Evolutionary conservation across 2,797 vertebrate species (phyloP), one percentile per base, ranked within the genome.

Genomic region (Semaprochilodus insignis): DNA sequence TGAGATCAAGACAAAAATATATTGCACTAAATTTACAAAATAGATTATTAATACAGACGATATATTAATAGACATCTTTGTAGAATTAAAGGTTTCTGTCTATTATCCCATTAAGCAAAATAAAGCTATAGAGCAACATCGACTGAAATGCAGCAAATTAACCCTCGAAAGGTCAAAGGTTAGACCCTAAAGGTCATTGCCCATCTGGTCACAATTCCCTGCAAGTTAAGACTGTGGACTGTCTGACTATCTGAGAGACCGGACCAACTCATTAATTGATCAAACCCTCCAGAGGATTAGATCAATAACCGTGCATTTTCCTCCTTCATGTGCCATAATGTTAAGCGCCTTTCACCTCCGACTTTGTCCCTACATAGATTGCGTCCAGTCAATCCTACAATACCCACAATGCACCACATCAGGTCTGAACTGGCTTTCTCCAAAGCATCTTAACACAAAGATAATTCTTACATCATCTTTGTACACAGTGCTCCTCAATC

Each of bases 11-110:
- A 75, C 67, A 80, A 84, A 77, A 83, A 80, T 82, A 86, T 79
- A 88, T 82, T 84, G 82, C 85, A 84, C 74, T 81, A 82, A 54
- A 69, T 51, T 69, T 80, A 85, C 48, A 87, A 85, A 87, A 84
- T 54, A 84, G 80, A 36, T 78, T 27, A 52, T 73, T 57, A 71
- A 23, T 34, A 52, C 74, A 78, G 67, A 60, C 76, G 62, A 78
- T 54, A 57, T 55, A 72, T 16, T 31, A 44, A 65, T 70, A 78
- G 55, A 86, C 76, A 76, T 81, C 63, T 67, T 66, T 66, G 19
- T 74, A 31, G 21, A 70, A 65, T 60, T 82, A 82, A 72, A 77
- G 27, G 67, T 80, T 52, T 79, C 51, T 78, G 31, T 23, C 59
- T 36, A 79, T 51, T 25, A 59, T 48, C 3, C 55, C 77, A 74